Percentiles rank a stretch among this genome's conserved stretches.
Evolutionary conservation across 2,797 vertebrate genomes (phyloP).

Genomic region (Pantherophis vulpinus): DNA sequence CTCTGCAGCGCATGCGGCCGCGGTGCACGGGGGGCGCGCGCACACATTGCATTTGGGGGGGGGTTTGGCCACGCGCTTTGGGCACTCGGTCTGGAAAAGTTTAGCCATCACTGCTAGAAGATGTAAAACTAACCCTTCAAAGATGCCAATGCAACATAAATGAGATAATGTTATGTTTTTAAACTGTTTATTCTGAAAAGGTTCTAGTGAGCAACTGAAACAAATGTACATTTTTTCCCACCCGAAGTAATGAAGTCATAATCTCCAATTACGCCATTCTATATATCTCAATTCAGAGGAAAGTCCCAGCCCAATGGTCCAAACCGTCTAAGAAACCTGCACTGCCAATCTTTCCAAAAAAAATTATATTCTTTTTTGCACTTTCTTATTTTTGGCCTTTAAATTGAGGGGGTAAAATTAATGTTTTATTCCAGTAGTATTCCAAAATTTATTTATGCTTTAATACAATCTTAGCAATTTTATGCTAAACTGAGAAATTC

Average conservation of each 20-base stretch:
- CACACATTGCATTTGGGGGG: no score
- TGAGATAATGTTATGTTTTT: not conserved
- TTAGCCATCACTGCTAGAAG: not conserved
- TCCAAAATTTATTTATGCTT: not conserved
- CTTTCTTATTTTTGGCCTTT: not conserved
- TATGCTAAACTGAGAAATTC: not conserved
- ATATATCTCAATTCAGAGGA: not conserved
- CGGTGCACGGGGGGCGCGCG: fast-evolving
- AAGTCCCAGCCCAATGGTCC: not conserved
- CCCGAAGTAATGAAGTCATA: not conserved
- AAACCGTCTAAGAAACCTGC: not conserved
- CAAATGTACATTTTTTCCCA: not conserved
- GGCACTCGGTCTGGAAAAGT: no score
- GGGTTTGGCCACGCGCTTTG: no score
- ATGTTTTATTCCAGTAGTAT: not conserved
- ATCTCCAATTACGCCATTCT: not conserved
- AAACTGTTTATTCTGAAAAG: not conserved
- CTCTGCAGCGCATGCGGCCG: no score
- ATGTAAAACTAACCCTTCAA: slow-evolving; percentile 26
- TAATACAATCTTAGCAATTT: not conserved
- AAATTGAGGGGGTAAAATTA: not conserved
- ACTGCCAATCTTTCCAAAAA: not conserved
- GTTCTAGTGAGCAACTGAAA: not conserved
- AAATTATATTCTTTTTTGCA: not conserved
- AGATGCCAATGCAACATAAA: slow-evolving; percentile 10